Evolutionary conservation across 2,113 vertebrate genomes (phyloP), one percentile per base, ranked within the genome.

Genomic region (Pedionomus torquatus): DNA sequence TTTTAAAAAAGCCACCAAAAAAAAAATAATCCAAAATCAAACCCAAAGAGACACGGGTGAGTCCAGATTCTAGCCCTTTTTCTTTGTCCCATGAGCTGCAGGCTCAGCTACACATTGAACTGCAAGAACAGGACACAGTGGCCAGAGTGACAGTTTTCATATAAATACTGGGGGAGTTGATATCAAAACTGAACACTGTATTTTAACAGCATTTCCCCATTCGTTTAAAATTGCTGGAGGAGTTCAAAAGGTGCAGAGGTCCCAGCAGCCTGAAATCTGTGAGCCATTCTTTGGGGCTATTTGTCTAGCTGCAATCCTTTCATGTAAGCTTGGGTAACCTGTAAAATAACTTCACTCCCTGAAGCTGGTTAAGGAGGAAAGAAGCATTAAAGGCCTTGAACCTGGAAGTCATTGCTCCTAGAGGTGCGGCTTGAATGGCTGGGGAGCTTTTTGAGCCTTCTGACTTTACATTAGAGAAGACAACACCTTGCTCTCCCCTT

Each of bases 381-480:
- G 92, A n/a, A 83, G 33, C 65, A 83, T 93, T 71, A 87, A 82
- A 92, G 41, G 48, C 89, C 77, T 80, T 85, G 74, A 96, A 68
- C 81, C 82, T 68, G 68, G 83, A 96, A 80, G 70, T 69, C 78
- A 17, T 10, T 69, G 86, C 54, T 95, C 81, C 52, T 66, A 84
- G 74, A 90, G 61, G 25, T 48, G 39, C 17, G 18, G 52, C 57
- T 69, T 37, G 74, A 90, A 43, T 39, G 84, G 61, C 70, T 75
- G 58, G 44, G 81, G 72, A 87, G 70, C 39, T 69, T 76, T 76
- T 79, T 30, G 74, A 85, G 44, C 65, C 43, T 86, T 46, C 39
- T 55, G 10, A 31, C 64, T 57, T 95, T 88, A 74, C 8, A 9
- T 83, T 54, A 39, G 37, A 43, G 41, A 70, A 71, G 43, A 74